These are phyloP conservation scores for Porphyrio hochstetteri DNA, from an alignment of 2,113 vertebrate species.

Conservation along the genomic window DNA sequence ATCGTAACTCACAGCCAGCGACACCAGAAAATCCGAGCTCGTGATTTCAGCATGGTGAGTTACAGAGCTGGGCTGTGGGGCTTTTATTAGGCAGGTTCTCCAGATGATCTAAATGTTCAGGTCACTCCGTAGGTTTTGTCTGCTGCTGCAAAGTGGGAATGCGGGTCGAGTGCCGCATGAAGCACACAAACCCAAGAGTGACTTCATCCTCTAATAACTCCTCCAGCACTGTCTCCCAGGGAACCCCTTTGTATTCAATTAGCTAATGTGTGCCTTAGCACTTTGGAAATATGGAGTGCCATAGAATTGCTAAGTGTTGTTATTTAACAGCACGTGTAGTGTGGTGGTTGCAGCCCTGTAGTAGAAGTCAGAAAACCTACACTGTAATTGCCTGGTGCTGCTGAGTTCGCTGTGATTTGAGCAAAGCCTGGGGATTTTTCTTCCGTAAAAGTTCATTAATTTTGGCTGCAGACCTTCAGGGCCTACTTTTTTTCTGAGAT, in stretches of 20 bases:
- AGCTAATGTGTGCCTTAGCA: slow-evolving; percentile 63
- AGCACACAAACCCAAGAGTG: neutral
- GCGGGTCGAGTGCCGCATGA: neutral
- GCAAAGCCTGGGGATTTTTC: slow-evolving; percentile 1
- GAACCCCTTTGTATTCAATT: slow-evolving; percentile 68
- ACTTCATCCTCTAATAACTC: slow-evolving; percentile 51
- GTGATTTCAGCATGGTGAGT: neutral
- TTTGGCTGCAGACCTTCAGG: neutral
- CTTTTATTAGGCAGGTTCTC: neutral
- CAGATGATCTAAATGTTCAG: neutral
- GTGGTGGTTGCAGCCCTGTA: slow-evolving; percentile 18
- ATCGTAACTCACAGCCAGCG: neutral
- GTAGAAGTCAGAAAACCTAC: slow-evolving; percentile 15
- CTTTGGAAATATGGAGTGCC: slow-evolving; percentile 46
- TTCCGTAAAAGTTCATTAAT: slow-evolving; percentile 31
- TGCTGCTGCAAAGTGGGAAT: neutral
- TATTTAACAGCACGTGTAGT: slow-evolving; percentile 44
- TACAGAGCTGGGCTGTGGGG: neutral
- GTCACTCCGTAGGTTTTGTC: neutral
- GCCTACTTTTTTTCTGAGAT: neutral
- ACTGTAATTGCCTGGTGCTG: slow-evolving; percentile 21
- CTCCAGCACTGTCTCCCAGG: slow-evolving; percentile 51
- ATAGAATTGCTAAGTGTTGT: slow-evolving; percentile 42
- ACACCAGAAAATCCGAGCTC: neutral
- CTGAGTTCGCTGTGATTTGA: neutral